These are phyloP conservation scores for Protonemura montana DNA, from an alignment of 2,888 invertebrate species.

Conservation along the genomic window DNA sequence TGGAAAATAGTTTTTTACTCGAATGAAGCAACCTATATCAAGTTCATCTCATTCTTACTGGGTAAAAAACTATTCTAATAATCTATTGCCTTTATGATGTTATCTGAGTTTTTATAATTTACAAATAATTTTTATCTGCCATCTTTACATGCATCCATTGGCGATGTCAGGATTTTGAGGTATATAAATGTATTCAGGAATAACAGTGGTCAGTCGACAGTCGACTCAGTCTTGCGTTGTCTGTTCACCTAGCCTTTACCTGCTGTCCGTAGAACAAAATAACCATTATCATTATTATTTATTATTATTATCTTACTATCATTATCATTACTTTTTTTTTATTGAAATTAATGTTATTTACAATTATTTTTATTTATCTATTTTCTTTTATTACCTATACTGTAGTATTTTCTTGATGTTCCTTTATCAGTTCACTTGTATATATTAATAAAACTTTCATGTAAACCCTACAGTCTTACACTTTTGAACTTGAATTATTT, in stretches of 20 bases:
- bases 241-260: constrained; percentile 33
- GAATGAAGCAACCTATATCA: constrained; percentile 13
- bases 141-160: constrained; percentile 64
- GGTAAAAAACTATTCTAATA: constrained; percentile 47
- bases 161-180: constrained; percentile 84
- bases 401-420: constrained; percentile 13
- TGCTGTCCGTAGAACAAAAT: constrained; percentile 29
- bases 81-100: constrained; percentile 39
- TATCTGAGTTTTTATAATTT: constrained; percentile 45
- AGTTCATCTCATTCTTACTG: constrained; percentile 41
- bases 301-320: constrained; percentile 26
- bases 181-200: constrained; percentile 59
- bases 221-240: constrained; percentile 27
- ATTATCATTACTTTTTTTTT: constrained; percentile 46
- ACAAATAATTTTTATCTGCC: constrained; percentile 61
- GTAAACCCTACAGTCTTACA: constrained; percentile 28
- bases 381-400: background rate
- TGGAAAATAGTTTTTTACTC: constrained; percentile 42
- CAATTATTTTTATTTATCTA: constrained; percentile 48
- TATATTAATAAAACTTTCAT: constrained; percentile 15
- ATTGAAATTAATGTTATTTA: constrained; percentile 52
- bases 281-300: background rate
- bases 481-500: constrained; percentile 8
- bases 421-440: background rate
- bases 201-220: background rate